Evolutionary conservation across 2,888 invertebrate genomes (phyloP), one percentile per base, ranked within the genome.

Genomic region (Eristalis arbustorum): DNA sequence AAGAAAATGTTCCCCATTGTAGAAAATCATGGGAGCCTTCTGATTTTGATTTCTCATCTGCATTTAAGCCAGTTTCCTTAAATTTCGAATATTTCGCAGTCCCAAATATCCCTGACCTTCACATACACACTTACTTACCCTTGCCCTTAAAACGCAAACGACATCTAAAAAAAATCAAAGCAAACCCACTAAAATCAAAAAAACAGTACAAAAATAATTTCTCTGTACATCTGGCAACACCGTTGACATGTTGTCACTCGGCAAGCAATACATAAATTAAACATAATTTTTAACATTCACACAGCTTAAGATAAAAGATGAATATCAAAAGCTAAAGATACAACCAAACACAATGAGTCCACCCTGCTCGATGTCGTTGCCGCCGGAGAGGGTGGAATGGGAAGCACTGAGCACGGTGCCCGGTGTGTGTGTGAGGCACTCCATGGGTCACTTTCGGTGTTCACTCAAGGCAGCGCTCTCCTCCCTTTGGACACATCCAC

Each of bases 271-370:
- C 66, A 76, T 82, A 81, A 81, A 81, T 85, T 77, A 73, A 81
- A 85, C 81, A 81, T 81, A 81, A 85, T 81, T 85, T 74, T 73
- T 71, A 77, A 74, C 77, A 77, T 85, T 77, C 71, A 81, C 77
- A 85, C 81, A 85, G 73, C 73, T 85, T 85, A 77, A 81, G 85
- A 85, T 85, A 81, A 81, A 85, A 85, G 81, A 85, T 81, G 77
- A 66, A 64, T 77, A 81, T 85, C 76, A 77, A 77, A 85, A 77
- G 69, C 81, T 57, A 77, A 23, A 81, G 22, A 81, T 66, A 57
- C 56, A 77, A 62, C 68, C 59, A 67, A 76, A 80, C 28, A 37
- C 69, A 61, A 66, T 64, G 69, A 37, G 25, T 37, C 72, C 31
- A 31, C 31, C 31, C 31, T 31, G 31, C 31, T 10, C n/a, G 18